A percentile compares a stretch with the other conserved stretches of the same genome.
These are phyloP conservation scores for Drosophila kokeensis DNA, from an alignment of 2,888 invertebrate genomes.

Conservation along the genomic window DNA sequence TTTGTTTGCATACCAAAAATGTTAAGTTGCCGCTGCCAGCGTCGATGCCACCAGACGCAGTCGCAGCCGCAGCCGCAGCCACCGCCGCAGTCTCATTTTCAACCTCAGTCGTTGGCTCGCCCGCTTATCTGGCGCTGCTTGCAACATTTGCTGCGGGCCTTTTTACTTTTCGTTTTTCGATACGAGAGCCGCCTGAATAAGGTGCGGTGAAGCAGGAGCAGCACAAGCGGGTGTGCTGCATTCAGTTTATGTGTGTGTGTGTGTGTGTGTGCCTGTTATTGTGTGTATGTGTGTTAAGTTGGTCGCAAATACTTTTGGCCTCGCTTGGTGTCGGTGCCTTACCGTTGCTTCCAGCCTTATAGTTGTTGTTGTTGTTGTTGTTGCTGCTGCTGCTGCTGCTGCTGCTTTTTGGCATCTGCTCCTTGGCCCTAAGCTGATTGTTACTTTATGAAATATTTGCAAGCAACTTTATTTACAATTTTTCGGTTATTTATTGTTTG, in stretches of 20 bases:
- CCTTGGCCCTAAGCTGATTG: constrained; percentile 80
- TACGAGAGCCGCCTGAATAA: constrained; percentile 65
- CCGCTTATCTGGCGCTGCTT: constrained; percentile 79
- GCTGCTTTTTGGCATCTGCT: constrained; percentile 74
- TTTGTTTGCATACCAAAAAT: constrained; percentile 76
- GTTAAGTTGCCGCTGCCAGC: constrained; percentile 65
- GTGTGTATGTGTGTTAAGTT: constrained; percentile 67
- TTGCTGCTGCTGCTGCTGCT: constrained; percentile 38
- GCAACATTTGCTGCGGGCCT: constrained; percentile 77
- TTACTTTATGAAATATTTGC: constrained; percentile 82
- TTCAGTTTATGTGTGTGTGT: constrained; percentile 24
- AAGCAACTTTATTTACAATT: constrained; percentile 82
- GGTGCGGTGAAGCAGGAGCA: constrained; percentile 35
- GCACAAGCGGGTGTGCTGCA: constrained; percentile 50
- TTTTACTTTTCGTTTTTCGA: constrained; percentile 79
- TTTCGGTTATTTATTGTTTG: constrained; percentile 82
- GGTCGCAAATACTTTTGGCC: constrained; percentile 78
- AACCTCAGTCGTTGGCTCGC: constrained; percentile 62
- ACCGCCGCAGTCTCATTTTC: constrained; percentile 30
- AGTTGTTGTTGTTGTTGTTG: constrained; percentile 26
- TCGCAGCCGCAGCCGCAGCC: constrained; percentile 28
- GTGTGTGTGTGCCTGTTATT: constrained; percentile 23
- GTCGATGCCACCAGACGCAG: constrained; percentile 44
- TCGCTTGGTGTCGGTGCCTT: constrained; percentile 80
- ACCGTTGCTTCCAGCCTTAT: constrained; percentile 66